These are phyloP conservation scores for Drosophila pseudoananassae DNA, from an alignment of 1,140 invertebrate species.

Conservation along the genomic window DNA sequence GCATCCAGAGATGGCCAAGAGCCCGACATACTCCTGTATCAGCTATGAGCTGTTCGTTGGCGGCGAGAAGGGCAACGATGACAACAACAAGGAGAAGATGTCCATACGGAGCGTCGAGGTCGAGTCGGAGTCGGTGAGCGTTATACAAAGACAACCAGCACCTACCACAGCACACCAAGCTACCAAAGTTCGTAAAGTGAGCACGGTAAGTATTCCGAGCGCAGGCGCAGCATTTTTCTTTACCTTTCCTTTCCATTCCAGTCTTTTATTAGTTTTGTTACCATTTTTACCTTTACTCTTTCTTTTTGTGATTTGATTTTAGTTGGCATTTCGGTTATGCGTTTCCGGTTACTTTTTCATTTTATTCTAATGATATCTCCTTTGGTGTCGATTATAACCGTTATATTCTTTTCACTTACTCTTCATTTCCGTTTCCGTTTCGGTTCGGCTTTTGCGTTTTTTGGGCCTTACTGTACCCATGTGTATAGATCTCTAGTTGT, in stretches of 20 bases:
- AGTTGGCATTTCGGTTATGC: conserved; percentile 9
- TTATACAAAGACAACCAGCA: conserved; percentile 89
- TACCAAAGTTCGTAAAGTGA: conserved; percentile 93
- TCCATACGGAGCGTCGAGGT: conserved; percentile 93
- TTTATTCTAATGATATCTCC: conserved; percentile 1
- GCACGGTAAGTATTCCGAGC: conserved; percentile 90
- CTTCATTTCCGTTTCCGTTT: conserved; percentile 16
- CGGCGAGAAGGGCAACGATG: conserved; percentile 93
- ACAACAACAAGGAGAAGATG: conserved; percentile 95
- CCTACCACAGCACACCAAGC: conserved; percentile 85
- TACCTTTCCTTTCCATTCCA: conserved; percentile 48
- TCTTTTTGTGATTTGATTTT: conserved; percentile 5
- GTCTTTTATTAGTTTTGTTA: conserved; percentile 33
- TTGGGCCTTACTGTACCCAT: conserved; percentile 36
- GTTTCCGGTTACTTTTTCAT: conserved; percentile 2
- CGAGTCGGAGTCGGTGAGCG: conserved; percentile 94
- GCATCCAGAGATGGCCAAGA: conserved; percentile 89
- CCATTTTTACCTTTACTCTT: conserved; percentile 20
- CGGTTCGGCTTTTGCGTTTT: conserved; percentile 40
- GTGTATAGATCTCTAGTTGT: conserved; percentile 11
- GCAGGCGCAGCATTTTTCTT: conserved; percentile 72
- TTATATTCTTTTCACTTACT: conserved; percentile 1
- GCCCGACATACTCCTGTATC: conserved; percentile 94
- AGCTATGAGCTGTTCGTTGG: conserved; percentile 95
- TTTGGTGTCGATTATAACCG: background rate